Conservation (phyloP, 2,888 invertebrate genomes). For the Emmelina monodactyla region DNA sequence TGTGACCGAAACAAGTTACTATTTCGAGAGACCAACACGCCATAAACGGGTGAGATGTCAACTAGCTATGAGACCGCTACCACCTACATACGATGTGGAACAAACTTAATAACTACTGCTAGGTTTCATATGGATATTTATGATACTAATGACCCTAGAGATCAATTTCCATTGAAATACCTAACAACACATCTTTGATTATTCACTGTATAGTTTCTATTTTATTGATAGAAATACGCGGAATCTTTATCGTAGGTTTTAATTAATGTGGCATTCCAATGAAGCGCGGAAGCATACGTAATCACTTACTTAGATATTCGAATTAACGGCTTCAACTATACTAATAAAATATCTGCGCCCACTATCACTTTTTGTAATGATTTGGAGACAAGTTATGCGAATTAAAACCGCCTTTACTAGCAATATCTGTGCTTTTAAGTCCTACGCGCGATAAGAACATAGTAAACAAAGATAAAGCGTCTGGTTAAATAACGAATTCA, state of each 20-base stretch:
- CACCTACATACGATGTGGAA: too few species aligned
- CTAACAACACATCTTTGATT: too few species aligned
- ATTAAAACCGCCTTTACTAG: conserved; percentile 1
- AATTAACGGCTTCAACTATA: background rate
- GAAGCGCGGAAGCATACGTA: background rate
- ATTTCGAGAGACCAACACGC: conserved; percentile 56
- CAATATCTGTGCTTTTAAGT: conserved; percentile 18
- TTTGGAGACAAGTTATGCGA: background rate
- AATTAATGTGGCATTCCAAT: background rate
- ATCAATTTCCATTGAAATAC: too few species aligned
- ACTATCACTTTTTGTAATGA: background rate
- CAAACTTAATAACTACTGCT: too few species aligned
- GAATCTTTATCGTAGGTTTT: too few species aligned
- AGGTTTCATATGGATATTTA: too few species aligned
- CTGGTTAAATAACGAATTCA: conserved; percentile 17
- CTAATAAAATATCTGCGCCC: background rate
- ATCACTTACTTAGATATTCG: too few species aligned
- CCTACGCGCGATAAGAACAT: conserved; percentile 28
- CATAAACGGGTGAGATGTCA: conserved; percentile 29
- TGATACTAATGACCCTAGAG: too few species aligned
- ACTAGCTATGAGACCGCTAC: too few species aligned
- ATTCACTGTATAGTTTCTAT: too few species aligned
- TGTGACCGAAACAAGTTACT: conserved; percentile 59
- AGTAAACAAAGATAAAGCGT: conserved; percentile 23
- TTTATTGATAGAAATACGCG: too few species aligned